A percentile compares a stretch with the other conserved stretches of the same genome.
These are phyloP conservation scores for Ophraella communa DNA, from an alignment of 2,888 invertebrate species.

Conservation along the genomic window DNA sequence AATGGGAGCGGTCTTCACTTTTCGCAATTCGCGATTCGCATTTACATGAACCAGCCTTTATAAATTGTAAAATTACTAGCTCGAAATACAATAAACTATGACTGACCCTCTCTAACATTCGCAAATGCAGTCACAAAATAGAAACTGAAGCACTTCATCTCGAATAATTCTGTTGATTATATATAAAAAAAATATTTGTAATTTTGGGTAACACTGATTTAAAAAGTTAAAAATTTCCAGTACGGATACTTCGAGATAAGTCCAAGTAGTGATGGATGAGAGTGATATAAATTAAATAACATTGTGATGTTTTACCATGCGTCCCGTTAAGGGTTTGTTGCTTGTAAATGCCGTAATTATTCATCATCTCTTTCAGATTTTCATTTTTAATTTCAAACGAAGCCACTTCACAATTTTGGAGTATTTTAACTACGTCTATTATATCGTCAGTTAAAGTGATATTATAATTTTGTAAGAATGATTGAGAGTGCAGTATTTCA, in stretches of 20 bases:
- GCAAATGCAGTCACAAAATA: too few relatives aligned
- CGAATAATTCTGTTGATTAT: too few relatives aligned
- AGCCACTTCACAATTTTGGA: not conserved
- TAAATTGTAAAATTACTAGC: too few relatives aligned
- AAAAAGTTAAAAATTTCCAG: conserved; percentile 9
- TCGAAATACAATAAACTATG: too few relatives aligned
- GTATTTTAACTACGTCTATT: conserved; percentile 23
- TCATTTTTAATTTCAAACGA: not conserved
- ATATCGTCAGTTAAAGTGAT: conserved; percentile 22
- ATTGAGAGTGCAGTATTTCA: conserved; percentile 40
- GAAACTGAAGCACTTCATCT: too few relatives aligned
- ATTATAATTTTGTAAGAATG: conserved; percentile 24
- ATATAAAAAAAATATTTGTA: conserved; percentile 8
- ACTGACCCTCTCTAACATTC: too few relatives aligned
- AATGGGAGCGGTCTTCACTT: too few relatives aligned
- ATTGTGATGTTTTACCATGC: conserved; percentile 5
- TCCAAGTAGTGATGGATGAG: conserved; percentile 1
- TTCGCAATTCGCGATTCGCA: too few relatives aligned
- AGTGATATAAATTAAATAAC: conserved; percentile 2
- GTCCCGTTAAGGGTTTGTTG: not conserved
- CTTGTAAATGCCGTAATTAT: conserved; percentile 4
- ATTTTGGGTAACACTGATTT: conserved; percentile 3
- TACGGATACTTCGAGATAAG: conserved; percentile 3
- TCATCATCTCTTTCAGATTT: not conserved
- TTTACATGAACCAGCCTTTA: too few relatives aligned